Evolutionary conservation across 2,113 vertebrate genomes (phyloP).

Genomic region (Campylorhamphus procurvoides): DNA sequence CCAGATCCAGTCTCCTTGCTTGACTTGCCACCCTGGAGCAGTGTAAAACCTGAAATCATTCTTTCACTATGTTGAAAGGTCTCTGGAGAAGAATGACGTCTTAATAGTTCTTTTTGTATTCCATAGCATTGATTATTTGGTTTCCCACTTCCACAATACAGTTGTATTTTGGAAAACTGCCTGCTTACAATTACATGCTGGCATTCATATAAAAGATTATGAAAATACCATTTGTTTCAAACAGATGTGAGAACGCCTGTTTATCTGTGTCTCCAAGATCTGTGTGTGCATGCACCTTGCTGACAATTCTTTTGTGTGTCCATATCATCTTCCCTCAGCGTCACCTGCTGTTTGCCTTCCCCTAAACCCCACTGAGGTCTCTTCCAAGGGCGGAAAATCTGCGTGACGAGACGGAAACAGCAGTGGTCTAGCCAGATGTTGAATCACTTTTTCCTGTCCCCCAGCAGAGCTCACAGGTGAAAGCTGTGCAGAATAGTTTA

Average conservation of each 20-base stretch:
- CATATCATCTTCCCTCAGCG: background rate
- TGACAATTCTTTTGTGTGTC: background rate
- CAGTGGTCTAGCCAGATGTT: background rate
- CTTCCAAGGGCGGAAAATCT: background rate
- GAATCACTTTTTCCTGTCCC: constrained; percentile 10
- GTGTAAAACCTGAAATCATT: background rate
- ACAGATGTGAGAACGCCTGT: background rate
- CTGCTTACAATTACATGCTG: background rate
- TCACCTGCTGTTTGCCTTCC: background rate
- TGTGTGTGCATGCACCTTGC: background rate
- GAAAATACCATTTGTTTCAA: background rate
- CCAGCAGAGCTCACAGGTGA: background rate
- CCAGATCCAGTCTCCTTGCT: background rate
- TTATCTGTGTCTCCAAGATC: background rate
- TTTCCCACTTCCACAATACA: background rate
- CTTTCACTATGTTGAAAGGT: background rate
- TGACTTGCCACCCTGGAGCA: background rate
- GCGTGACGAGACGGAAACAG: background rate
- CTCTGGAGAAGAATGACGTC: background rate
- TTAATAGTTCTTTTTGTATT: background rate
- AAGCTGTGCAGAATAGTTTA: background rate
- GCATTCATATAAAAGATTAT: background rate
- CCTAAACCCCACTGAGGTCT: background rate
- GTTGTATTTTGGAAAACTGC: background rate
- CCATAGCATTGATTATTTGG: background rate